These are phyloP conservation scores for Zoanthus gigantus DNA, from an alignment of 92 coral and sea anemone genomes.

Conservation along the genomic window DNA sequence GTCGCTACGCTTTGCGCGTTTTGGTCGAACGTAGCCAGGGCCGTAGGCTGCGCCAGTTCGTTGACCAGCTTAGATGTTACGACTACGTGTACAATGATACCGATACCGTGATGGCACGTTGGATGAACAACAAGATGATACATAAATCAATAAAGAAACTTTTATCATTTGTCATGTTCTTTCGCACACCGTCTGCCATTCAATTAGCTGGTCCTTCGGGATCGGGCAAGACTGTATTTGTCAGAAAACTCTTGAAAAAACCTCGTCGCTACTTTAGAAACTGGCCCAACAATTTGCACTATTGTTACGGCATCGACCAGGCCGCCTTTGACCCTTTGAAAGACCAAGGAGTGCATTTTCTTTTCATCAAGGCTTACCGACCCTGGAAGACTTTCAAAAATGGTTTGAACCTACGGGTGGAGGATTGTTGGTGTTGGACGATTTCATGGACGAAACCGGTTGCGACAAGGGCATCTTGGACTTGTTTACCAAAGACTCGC, in stretches of 20 bases:
- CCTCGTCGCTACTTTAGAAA: not conserved
- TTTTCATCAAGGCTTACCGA: not conserved
- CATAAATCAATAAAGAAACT: too few relatives aligned
- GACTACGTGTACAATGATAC: not conserved
- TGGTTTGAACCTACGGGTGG: too few relatives aligned
- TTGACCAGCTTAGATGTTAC: not conserved
- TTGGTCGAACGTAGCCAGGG: not conserved
- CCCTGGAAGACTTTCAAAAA: too few relatives aligned
- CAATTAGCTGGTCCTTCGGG: slow-evolving; percentile 13
- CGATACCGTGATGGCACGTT: not conserved
- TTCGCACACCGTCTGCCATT: slow-evolving; percentile 8
- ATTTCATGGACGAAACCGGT: too few relatives aligned
- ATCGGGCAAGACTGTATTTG: slow-evolving; percentile 27
- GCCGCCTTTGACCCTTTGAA: not conserved
- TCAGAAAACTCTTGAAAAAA: not conserved
- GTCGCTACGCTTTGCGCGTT: slow-evolving; percentile 47
- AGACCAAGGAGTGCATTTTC: not conserved
- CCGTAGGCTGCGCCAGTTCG: not conserved
- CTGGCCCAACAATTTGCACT: not conserved
- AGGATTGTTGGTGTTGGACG: too few relatives aligned
- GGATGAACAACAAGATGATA: not conserved
- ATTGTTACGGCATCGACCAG: not conserved
- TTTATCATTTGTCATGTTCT: not conserved
- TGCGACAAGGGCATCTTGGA: too few relatives aligned
- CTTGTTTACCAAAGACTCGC: too few relatives aligned